phyloP scores from a whole-genome alignment of 2,888 invertebrate genomes.

The Lathronympha strigana region DNA sequence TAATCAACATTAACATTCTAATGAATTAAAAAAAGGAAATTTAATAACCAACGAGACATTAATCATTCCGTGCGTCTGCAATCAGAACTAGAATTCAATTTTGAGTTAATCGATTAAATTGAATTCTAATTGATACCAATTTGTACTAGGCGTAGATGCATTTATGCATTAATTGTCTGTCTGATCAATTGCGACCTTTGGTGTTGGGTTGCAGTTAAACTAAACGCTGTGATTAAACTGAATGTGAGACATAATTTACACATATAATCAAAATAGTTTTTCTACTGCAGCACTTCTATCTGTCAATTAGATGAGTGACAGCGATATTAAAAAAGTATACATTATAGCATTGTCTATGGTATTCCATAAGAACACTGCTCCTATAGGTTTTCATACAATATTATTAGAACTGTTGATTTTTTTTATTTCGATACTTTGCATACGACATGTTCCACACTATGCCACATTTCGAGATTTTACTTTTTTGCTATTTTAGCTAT shows the following conservation, averaged over 20 bases:
- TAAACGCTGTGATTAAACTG: background rate
- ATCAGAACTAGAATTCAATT: constrained; percentile 71
- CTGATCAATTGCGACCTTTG: constrained; percentile 30
- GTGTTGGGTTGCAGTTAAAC: background rate
- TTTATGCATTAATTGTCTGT: constrained; percentile 39
- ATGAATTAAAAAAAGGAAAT: constrained; percentile 42
- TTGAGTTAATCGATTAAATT: constrained; percentile 60
- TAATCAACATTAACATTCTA: background rate
- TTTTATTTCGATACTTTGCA: no score
- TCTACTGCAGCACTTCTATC: no score
- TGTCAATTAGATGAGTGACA: no score
- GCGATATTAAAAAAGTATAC: no score
- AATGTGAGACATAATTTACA: background rate
- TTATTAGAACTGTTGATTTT: no score
- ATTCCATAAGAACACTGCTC: no score
- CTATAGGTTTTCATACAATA: no score
- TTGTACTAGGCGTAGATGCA: constrained; percentile 52
- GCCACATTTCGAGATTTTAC: no score
- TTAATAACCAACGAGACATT: constrained; percentile 57
- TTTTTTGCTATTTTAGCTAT: no score
- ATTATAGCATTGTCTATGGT: no score
- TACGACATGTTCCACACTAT: no score
- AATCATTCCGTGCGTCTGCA: constrained; percentile 60
- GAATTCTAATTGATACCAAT: constrained; percentile 70
- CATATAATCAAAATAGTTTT: background rate